Base-by-base conservation (phyloP, 2,888 invertebrate genomes). In the Andrena haemorrhoa region DNA sequence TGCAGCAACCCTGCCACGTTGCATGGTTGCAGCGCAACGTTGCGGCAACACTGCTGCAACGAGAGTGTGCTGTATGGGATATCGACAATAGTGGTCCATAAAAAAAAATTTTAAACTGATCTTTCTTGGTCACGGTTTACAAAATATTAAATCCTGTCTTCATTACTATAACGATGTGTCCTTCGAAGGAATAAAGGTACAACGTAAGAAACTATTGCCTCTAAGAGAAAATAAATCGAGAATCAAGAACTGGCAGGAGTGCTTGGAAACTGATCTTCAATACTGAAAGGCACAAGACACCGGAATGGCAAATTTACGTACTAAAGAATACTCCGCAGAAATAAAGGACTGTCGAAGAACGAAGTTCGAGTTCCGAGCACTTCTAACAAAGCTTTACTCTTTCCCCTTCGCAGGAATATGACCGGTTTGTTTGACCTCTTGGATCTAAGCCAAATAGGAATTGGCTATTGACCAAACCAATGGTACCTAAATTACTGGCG, bases 381-480 rank as follows among this genome's bases (percentile, higher is more conserved):
- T 79, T 61, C 75, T 87, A 80, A 83, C 41, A 41, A 41, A 41
- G 80, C 82, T 86, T 88, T 80, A 53, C 81, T 65, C 84, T 82
- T 85, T 70, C 75, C 65, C 82, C 79, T 85, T 85, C 83, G 84
- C 75, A 75, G 80, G 56, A 83, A 84, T 79, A 79, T 82, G 87
- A 76, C 85, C 87, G 85, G 91, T 91, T 92, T 90, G 90, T 91
- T 91, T 90, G 89, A 90, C 87, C 89, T 86, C 88, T 91, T 93
- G 93, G 93, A 92, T 76, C 76, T 56, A 75, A 85, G 93, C 93
- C 93, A 93, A 93, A 92, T 92, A 92, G 92, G 90, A 93, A 93
- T 93, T 93, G 93, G 93, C 93, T 91, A 92, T 93, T 93, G 92
- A 93, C 93, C 93, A 93, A 92, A 90, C 91, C 92, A 91, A 91